Conservation (phyloP, 2,113 vertebrate species). For the Microtus pennsylvanicus region DNA sequence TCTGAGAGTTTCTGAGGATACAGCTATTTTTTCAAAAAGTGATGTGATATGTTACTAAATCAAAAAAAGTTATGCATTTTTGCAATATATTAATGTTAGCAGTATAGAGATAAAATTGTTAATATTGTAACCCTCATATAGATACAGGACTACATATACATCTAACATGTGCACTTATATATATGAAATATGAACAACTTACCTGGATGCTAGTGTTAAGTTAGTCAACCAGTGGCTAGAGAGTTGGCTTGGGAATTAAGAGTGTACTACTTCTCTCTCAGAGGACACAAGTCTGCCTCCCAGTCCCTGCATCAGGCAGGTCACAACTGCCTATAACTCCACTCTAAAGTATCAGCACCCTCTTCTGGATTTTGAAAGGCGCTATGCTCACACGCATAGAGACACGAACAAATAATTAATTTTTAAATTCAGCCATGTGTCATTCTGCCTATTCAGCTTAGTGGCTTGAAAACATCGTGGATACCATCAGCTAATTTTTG, state of each 20-base stretch:
- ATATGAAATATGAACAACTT: neutral
- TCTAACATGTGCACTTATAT: neutral
- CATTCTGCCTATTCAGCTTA: neutral
- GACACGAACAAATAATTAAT: neutral
- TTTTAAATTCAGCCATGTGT: neutral
- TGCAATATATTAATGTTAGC: neutral
- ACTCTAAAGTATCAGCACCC: neutral
- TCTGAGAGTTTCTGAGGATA: slow-evolving; percentile 27
- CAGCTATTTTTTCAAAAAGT: neutral
- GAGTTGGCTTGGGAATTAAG: neutral
- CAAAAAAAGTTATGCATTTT: neutral
- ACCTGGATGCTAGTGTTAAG: neutral
- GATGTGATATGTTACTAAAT: slow-evolving; percentile 33
- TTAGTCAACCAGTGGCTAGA: neutral
- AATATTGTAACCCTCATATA: neutral
- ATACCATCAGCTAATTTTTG: slow-evolving; percentile 18
- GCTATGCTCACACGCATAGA: neutral
- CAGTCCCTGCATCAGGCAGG: too few relatives aligned
- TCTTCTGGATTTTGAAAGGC: neutral
- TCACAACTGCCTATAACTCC: neutral
- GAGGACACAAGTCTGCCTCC: neutral
- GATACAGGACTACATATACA: neutral
- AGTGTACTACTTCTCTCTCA: neutral
- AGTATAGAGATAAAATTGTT: neutral
- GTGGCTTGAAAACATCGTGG: neutral